These are phyloP conservation scores for Drosophila nikananu DNA, from an alignment of 1,140 invertebrate genomes.

Conservation along the genomic window DNA sequence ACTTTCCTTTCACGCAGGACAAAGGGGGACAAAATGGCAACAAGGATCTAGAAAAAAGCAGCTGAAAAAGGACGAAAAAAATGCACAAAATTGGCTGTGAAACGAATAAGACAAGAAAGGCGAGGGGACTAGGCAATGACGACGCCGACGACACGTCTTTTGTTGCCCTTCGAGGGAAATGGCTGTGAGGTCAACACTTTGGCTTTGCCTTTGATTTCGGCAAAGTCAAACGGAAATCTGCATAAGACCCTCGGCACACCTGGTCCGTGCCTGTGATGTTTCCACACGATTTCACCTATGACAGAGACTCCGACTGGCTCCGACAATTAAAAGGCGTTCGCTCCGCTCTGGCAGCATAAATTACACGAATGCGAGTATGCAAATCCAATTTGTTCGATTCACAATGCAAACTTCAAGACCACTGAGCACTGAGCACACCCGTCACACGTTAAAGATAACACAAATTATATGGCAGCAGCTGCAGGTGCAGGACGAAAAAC, in stretches of 20 bases:
- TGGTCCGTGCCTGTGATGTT: conserved; percentile 16
- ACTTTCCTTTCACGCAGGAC: conserved; percentile 62
- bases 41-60: conserved; percentile 11
- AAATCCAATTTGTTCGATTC: conserved; percentile 40
- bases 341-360: conserved; percentile 17
- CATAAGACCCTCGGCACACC: conserved; percentile 46
- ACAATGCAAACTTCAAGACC: conserved; percentile 39
- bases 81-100: conserved; percentile 70
- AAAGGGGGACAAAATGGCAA: conserved; percentile 22
- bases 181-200: conserved; percentile 22
- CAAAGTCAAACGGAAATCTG: conserved; percentile 74
- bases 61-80: conserved; percentile 22
- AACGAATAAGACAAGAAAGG: conserved; percentile 43
- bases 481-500: conserved; percentile 6
- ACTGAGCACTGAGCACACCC: conserved; percentile 28
- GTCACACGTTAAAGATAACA: conserved; percentile 42
- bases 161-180: conserved; percentile 4
- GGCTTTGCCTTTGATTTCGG: conserved; percentile 32
- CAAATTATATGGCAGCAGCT: conserved; percentile 32
- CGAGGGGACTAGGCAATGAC: background rate
- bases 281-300: conserved; percentile 43
- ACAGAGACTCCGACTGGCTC: background rate
- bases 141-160: conserved; percentile 22
- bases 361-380: conserved; percentile 31
- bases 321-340: conserved; percentile 20